phyloP scores from a whole-genome alignment of 1,140 invertebrate genomes.

The Brachionus plicatilis region DNA sequence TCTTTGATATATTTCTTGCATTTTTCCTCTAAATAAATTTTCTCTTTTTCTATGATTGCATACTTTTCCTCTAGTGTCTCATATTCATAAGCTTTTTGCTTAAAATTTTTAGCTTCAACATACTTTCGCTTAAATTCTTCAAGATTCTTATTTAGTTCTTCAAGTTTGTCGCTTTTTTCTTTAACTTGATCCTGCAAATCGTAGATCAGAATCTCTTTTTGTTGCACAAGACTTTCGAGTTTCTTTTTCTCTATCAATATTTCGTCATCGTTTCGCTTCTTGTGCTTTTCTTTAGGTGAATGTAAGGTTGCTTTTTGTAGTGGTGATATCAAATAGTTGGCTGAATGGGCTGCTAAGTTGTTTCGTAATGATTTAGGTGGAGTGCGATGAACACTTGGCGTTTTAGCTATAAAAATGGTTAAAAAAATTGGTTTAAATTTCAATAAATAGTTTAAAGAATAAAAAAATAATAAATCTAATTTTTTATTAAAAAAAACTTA shows the following conservation, averaged over 20 bases:
- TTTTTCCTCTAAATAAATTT: conserved; percentile 35
- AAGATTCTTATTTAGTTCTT: background rate
- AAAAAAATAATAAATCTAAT: background rate
- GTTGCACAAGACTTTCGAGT: background rate
- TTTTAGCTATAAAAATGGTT: background rate
- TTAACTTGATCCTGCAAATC: conserved; percentile 13
- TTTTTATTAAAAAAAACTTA: background rate
- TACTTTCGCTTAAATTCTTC: conserved; percentile 32
- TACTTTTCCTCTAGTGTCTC: background rate
- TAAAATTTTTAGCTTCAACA: conserved; percentile 25
- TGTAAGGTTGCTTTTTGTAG: background rate
- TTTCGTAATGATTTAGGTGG: conserved; percentile 1
- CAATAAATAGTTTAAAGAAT: background rate
- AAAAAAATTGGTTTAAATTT: background rate
- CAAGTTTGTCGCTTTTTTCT: conserved; percentile 23
- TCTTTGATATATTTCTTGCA: conserved; percentile 27
- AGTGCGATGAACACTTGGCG: background rate
- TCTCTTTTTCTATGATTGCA: conserved; percentile 11
- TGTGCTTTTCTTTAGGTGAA: conserved; percentile 20
- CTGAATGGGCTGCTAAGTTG: background rate
- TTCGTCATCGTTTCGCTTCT: background rate
- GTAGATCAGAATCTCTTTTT: conserved; percentile 17
- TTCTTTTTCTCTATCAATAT: conserved; percentile 7
- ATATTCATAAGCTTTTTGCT: conserved; percentile 21
- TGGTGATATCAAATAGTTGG: conserved; percentile 8